phyloP scores from a whole-genome alignment of 1,140 invertebrate genomes.

The Ericerus pela region DNA sequence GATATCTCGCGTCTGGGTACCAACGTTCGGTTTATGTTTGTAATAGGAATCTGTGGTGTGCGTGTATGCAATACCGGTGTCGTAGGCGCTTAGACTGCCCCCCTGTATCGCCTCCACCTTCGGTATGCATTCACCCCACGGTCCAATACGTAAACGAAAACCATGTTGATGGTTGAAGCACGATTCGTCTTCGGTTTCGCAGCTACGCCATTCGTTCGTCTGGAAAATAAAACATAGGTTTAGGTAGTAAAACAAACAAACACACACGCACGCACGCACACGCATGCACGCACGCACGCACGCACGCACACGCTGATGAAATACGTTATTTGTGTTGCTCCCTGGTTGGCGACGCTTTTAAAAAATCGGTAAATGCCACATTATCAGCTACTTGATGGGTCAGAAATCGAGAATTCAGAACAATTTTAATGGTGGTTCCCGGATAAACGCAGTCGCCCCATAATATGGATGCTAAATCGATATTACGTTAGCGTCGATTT shows the following conservation, averaged over 20 bases:
- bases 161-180: slow-evolving; percentile 15
- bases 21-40: slow-evolving; percentile 30
- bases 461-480: no score
- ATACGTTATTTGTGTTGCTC: no score
- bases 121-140: slow-evolving; percentile 24
- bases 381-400: no score
- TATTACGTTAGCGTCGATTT: no score
- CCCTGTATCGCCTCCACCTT: slow-evolving; percentile 10
- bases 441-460: no score
- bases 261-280: no score
- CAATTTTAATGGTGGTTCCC: no score
- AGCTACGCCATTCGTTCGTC: slow-evolving; percentile 28
- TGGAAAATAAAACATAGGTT: slow-evolving; percentile 16
- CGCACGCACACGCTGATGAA: no score
- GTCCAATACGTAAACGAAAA: slow-evolving; percentile 23
- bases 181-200: slow-evolving; percentile 22
- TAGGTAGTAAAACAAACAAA: background rate
- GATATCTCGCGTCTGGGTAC: slow-evolving; percentile 28
- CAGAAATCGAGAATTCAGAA: no score
- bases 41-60: slow-evolving; percentile 24
- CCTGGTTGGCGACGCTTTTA: no score
- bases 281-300: no score
- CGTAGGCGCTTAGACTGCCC: background rate
- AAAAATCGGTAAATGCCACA: no score
- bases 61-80: background rate